These are phyloP conservation scores for Trichopria drosophilae DNA, from an alignment of 2,888 invertebrate species.

Conservation along the genomic window DNA sequence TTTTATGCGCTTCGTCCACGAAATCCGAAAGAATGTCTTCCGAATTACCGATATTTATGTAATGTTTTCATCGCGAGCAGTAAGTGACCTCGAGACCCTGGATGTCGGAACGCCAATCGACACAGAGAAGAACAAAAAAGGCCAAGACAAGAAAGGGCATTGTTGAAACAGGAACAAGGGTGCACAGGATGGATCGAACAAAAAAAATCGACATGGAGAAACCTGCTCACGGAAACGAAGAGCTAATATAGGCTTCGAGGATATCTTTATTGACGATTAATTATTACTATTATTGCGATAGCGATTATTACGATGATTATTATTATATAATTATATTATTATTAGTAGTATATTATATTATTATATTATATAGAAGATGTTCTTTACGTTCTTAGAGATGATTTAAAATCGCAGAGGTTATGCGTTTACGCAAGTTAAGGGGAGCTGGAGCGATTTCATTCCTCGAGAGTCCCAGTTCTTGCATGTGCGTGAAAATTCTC, in stretches of 20 bases:
- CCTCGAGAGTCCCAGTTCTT: too few relatives aligned
- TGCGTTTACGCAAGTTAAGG: slow-evolving; percentile 21
- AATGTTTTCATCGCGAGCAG: slow-evolving; percentile 34
- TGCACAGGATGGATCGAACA: slow-evolving; percentile 2
- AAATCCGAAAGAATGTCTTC: too few relatives aligned
- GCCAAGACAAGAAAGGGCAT: too few relatives aligned
- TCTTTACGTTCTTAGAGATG: slow-evolving; percentile 39
- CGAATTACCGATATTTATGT: slow-evolving; percentile 30
- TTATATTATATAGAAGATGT: slow-evolving; percentile 33
- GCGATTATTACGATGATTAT: slow-evolving; percentile 31
- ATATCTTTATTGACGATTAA: slow-evolving; percentile 27
- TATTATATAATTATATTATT: slow-evolving; percentile 31
- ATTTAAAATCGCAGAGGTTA: slow-evolving; percentile 33
- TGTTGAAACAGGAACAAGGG: too few relatives aligned
- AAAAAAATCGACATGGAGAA: slow-evolving; percentile 10
- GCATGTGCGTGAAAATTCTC: too few relatives aligned
- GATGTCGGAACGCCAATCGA: too few relatives aligned
- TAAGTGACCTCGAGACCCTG: slow-evolving; percentile 29
- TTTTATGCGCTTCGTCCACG: too few relatives aligned
- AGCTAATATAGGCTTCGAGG: too few relatives aligned
- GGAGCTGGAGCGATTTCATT: slow-evolving; percentile 14
- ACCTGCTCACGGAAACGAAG: slow-evolving; percentile 17
- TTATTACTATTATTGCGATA: slow-evolving; percentile 28
- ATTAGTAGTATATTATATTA: slow-evolving; percentile 22
- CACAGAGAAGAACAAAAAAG: too few relatives aligned